Evolutionary conservation across 2,888 invertebrate genomes (phyloP).

Genomic region (Eupithecia vulgata): DNA sequence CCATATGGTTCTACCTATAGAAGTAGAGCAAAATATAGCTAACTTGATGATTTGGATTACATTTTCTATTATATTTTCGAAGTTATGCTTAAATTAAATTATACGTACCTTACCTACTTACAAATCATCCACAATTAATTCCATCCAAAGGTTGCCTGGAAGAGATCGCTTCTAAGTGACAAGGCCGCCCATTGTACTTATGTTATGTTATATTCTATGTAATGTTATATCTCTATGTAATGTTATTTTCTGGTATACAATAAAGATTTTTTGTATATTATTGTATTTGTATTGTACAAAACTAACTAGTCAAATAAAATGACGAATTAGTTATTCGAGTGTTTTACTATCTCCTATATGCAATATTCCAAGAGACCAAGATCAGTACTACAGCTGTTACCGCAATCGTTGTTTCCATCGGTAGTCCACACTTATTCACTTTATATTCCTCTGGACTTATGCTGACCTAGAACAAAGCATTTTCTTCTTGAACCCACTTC

Average conservation of each 20-base stretch:
- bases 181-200: too few relatives aligned
- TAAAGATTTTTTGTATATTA: too few relatives aligned
- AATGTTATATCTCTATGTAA: too few relatives aligned
- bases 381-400: slow-evolving; percentile 60
- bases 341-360: slow-evolving; percentile 3
- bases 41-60: neutral
- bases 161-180: too few relatives aligned
- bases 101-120: neutral
- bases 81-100: neutral
- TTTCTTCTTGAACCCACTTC: too few relatives aligned
- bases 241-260: too few relatives aligned
- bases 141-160: too few relatives aligned
- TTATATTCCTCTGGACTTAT: slow-evolving; percentile 62
- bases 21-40: neutral
- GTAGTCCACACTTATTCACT: slow-evolving; percentile 69
- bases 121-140: too few relatives aligned
- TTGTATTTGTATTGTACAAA: too few relatives aligned
- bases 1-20: neutral
- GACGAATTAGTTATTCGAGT: neutral
- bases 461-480: slow-evolving; percentile 58
- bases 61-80: neutral
- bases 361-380: slow-evolving; percentile 22
- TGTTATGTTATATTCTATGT: too few relatives aligned
- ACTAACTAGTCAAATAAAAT: neutral
- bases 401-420: slow-evolving; percentile 65